A percentile compares a stretch with the other conserved stretches of the same genome.
Conservation (phyloP, 2,888 invertebrate genomes). For the Doris montereyensis region DNA sequence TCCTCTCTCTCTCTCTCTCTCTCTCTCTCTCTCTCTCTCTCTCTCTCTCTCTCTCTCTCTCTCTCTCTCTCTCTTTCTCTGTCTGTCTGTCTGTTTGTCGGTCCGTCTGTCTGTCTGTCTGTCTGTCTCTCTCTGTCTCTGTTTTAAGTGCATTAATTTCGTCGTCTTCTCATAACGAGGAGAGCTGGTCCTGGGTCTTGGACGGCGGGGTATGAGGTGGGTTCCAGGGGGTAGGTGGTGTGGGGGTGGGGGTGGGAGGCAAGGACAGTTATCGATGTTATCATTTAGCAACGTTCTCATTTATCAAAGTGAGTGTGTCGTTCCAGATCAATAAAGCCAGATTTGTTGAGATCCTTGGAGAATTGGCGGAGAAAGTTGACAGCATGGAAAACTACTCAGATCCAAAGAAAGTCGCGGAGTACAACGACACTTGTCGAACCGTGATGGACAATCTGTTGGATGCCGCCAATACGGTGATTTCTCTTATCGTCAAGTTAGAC, state of each 20-base stretch:
- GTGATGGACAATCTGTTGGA: slow-evolving; percentile 81
- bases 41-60: background rate
- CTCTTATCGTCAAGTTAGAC: no score
- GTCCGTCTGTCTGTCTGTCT: background rate
- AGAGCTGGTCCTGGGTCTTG: no score
- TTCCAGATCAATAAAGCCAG: slow-evolving; percentile 81
- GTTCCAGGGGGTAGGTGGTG: no score
- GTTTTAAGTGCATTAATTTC: no score
- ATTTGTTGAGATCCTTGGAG: slow-evolving; percentile 86
- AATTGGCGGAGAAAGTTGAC: slow-evolving; percentile 85
- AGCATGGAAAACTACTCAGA: slow-evolving; percentile 91
- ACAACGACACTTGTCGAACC: slow-evolving; percentile 84
- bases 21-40: background rate
- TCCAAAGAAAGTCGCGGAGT: slow-evolving; percentile 85
- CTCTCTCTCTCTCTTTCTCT: background rate
- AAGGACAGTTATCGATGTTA: no score
- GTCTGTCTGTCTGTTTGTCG: background rate
- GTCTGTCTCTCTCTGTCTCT: background rate
- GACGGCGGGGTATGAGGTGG: background rate
- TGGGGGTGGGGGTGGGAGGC: no score
- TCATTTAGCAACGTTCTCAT: no score
- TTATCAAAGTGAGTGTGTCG: background rate
- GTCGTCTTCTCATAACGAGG: no score
- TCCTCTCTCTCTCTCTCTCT: background rate
- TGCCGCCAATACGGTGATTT: slow-evolving; percentile 79